Conservation (phyloP, 2,113 vertebrate species). For the Callopanchax toddi region DNA sequence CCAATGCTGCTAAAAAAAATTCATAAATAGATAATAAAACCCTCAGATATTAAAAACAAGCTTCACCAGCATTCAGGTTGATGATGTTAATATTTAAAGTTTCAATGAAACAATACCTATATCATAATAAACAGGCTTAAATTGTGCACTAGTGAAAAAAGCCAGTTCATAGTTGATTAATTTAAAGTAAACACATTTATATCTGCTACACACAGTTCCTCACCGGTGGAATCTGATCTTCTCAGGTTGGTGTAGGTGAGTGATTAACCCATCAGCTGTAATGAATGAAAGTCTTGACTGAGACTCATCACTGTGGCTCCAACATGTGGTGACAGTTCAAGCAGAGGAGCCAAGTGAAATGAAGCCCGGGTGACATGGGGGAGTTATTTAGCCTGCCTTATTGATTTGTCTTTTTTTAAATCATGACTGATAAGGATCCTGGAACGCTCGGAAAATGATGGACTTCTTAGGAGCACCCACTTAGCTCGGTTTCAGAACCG, state of each 20-base stretch:
- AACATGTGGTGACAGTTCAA: conserved; percentile 15
- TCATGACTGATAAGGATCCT: conserved; percentile 9
- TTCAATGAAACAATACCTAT: too few species aligned
- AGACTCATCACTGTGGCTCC: conserved; percentile 22
- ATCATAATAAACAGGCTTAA: too few species aligned
- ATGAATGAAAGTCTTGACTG: conserved; percentile 26
- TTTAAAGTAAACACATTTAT: conserved; percentile 51
- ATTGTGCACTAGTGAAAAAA: conserved; percentile 52
- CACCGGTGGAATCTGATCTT: too few species aligned
- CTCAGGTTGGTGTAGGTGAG: conserved; percentile 17
- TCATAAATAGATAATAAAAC: too few species aligned
- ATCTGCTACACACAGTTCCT: too few species aligned
- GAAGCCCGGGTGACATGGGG: conserved; percentile 27
- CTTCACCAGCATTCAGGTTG: too few species aligned
- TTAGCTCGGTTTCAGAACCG: conserved; percentile 1
- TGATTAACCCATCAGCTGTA: conserved; percentile 15
- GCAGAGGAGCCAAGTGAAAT: conserved; percentile 25
- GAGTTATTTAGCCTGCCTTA: conserved; percentile 19
- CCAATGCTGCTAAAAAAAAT: background rate
- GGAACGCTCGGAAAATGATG: conserved; percentile 14
- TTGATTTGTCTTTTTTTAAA: background rate
- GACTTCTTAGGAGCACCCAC: conserved; percentile 7
- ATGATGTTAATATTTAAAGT: too few species aligned
- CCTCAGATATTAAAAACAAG: too few species aligned
- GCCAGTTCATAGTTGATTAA: conserved; percentile 41